Conservation (phyloP, 2,797 vertebrate genomes). For the Nasua narica region DNA sequence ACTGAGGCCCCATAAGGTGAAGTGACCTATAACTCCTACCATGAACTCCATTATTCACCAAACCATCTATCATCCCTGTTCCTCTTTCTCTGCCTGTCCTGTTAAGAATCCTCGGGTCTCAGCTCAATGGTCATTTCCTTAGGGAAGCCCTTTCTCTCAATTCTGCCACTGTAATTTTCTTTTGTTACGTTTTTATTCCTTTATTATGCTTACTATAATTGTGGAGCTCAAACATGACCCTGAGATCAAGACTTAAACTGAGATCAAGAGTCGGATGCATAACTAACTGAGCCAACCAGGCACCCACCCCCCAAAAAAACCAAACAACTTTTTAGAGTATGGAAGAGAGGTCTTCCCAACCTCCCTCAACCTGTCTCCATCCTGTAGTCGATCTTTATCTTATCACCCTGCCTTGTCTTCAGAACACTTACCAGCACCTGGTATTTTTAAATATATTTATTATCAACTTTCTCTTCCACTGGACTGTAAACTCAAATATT, state of each 20-base stretch:
- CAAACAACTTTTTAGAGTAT: neutral
- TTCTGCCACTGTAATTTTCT: neutral
- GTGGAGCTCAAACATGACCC: too few species aligned
- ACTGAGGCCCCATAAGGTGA: too few species aligned
- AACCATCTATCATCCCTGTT: too few species aligned
- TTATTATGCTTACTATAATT: neutral
- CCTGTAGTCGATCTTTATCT: neutral
- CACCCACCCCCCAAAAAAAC: too few species aligned
- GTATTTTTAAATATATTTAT: neutral
- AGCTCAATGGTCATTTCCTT: neutral
- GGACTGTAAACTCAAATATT: neutral
- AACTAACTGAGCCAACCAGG: too few species aligned
- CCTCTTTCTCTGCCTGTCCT: too few species aligned
- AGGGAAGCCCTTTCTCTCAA: neutral
- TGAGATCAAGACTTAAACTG: neutral
- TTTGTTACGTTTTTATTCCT: neutral
- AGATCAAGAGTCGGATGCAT: too few species aligned
- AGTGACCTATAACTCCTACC: too few species aligned
- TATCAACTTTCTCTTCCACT: neutral
- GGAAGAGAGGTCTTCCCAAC: neutral
- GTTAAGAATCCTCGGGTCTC: neutral
- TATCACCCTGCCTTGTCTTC: neutral
- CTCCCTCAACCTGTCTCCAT: neutral
- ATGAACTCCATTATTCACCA: too few species aligned
- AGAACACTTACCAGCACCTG: neutral